phyloP scores from a whole-genome alignment of 2,797 vertebrate species.

The Echeneis naucrates region DNA sequence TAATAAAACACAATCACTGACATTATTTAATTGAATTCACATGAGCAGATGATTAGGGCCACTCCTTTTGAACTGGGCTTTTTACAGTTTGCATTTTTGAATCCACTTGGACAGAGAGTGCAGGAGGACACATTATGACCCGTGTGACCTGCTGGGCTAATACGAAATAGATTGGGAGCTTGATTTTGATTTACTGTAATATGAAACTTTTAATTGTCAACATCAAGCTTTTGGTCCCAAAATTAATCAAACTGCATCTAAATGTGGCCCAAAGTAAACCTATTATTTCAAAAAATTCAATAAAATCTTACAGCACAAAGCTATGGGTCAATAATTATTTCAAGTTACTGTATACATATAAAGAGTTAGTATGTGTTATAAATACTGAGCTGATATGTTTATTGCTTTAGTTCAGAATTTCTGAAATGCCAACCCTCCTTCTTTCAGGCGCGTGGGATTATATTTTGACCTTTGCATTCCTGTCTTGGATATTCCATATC shows the following conservation, averaged over 20 bases:
- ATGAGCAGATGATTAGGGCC: slow-evolving; percentile 18
- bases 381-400: not conserved
- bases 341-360: slow-evolving; percentile 1
- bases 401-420: slow-evolving; percentile 7
- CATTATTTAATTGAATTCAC: slow-evolving; percentile 43
- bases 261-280: not conserved
- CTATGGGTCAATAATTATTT: not conserved
- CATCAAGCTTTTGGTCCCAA: slow-evolving; percentile 29
- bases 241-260: slow-evolving; percentile 5
- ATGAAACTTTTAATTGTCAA: slow-evolving; percentile 29
- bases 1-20: slow-evolving; percentile 31
- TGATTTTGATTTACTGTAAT: slow-evolving; percentile 34
- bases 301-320: not conserved
- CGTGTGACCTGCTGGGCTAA: slow-evolving; percentile 34
- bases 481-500: slow-evolving; percentile 26
- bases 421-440: not conserved
- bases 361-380: not conserved
- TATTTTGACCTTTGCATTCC: slow-evolving; percentile 36
- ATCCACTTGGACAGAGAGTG: slow-evolving; percentile 8
- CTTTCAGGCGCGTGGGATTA: slow-evolving; percentile 18
- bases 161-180: slow-evolving; percentile 40
- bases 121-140: slow-evolving; percentile 2
- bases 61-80: slow-evolving; percentile 35
- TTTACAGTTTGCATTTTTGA: slow-evolving; percentile 31
- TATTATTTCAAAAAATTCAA: slow-evolving; percentile 3